Base-by-base conservation (phyloP, 2,797 vertebrate genomes). In the Sebastes kiyomatsui region DNA sequence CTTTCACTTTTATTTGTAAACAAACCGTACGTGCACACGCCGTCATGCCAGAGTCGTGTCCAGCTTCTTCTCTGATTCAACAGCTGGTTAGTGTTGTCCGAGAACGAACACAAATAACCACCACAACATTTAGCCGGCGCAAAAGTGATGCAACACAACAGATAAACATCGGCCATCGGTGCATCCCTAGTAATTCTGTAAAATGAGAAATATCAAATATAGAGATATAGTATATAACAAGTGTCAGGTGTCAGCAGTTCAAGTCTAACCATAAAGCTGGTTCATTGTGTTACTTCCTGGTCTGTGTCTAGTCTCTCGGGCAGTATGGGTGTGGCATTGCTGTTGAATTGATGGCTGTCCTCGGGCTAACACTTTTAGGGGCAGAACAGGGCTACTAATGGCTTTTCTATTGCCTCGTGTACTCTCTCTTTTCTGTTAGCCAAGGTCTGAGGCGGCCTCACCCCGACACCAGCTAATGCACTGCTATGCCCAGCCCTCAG, bases 351-450 rank as follows among this genome's bases (percentile, higher is more conserved):
- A 86, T 84, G 81, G 42, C 75, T 77, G 38, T 77, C 77, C 75
- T 84, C 28, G 3, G 65, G 70, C 38, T 61, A 77, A 80, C 69
- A 77, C 69, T 73, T 86, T 79, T 46, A 79, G 75, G 66, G 69
- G 64, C 59, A 60, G 38, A 81, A 59, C 62, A 54, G 76, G 28
- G 60, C 71, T 79, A 6, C 75, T 91, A 87, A 91, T 92, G 83
- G 77, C 74, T 80, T 87, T 86, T 75, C 88, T 80, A 77, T 85
- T 72, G 77, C 83, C 74, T 61, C 32, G 60, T 64, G 61, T 59
- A 59, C 75, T 83, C 78, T 80, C 83, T 83, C 68, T 23, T 28
- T 75, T 82, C 77, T 71, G 49, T 84, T 67, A 76, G 68, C 70
- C 68, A 55, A 70, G 49, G 46, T 83, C 87, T 77, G 65, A 72